Base-by-base conservation (phyloP, 53 echinoderm and acorn worm species). In the Holothuria leucospilota region DNA sequence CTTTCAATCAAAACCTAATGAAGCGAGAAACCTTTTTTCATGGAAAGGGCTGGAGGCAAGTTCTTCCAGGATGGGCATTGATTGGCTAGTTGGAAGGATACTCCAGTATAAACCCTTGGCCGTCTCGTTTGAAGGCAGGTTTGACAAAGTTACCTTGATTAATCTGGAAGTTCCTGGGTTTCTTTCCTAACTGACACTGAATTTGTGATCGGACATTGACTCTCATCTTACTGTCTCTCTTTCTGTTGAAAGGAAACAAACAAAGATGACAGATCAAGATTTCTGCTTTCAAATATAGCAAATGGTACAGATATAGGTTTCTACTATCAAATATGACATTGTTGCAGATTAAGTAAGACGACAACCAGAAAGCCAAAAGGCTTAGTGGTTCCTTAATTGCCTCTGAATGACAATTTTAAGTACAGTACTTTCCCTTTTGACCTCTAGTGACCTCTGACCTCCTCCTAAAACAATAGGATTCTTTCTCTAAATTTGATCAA, bases 121-220 rank as follows among this genome's bases (percentile, higher is more conserved):
- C 90, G 27, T 98, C 93, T 89, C 93, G 91, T 77, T 83, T 85
- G 82, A 98, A 98, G 86, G 78, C 60, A 20, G 98, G 93, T 29
- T 77, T 81, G 28, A 86, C 87, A 64, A 88, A 81, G 18, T 86
- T 69, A 0, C 90, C 90, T 29, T 88, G 90, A 67, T 95, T 88
- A 40, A 95, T 90, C 39, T 78, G 87, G 81, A 98, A 75, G 51
- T 85, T 71, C 59, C 90, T 91, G 34, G 88, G 86, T 85, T 98
- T 95, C 89, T 98, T 98, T 20, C 95, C 95, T 29, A 98, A 88
- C 77, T 98, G 98, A 70, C 98, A 98, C 87, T 88, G 87, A 13
- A 95, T 82, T 63, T 92, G 86, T 13, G 92, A 83, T 30, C 87
- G 90, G 56, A 98, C 95, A 20, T 91, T 90, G 20, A 92, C 81